Percentiles rank a stretch among this genome's conserved stretches.
phyloP scores from a whole-genome alignment of 2,797 vertebrate genomes.

The Coreius guichenoti region DNA sequence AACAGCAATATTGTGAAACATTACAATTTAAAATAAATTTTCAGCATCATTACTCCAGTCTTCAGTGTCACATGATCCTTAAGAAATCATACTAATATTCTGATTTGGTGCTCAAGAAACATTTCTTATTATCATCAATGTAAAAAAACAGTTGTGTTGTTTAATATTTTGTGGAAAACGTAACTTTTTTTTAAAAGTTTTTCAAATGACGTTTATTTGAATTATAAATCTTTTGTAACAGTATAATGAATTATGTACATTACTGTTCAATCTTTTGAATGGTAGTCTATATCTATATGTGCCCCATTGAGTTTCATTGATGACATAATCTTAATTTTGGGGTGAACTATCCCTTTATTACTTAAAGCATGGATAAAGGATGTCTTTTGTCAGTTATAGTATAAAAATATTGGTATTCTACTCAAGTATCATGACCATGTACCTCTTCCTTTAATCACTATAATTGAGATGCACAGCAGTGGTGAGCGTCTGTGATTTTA shows the following conservation, averaged over 20 bases:
- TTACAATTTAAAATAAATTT: background rate
- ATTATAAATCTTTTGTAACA: background rate
- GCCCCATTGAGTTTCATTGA: background rate
- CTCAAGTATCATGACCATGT: background rate
- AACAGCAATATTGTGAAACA: background rate
- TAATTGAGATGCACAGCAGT: conserved; percentile 5
- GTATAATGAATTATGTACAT: background rate
- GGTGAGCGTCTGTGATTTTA: background rate
- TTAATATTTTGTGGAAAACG: no score
- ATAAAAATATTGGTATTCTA: background rate
- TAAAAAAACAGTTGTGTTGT: background rate
- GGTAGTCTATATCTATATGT: no score
- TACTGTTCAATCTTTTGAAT: no score
- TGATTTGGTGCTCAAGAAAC: background rate
- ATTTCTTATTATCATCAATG: background rate
- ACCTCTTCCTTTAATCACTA: conserved; percentile 3
- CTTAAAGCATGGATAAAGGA: background rate
- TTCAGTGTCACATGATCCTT: background rate
- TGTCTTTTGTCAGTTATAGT: background rate
- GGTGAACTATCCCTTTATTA: background rate
- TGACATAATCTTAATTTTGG: background rate
- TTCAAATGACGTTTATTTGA: background rate
- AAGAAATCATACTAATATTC: background rate
- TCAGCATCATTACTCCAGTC: background rate
- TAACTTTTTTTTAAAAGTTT: no score